Percentiles rank a stretch among this genome's conserved stretches.
These are phyloP conservation scores for Oeneis ivallda DNA, from an alignment of 2,888 invertebrate genomes.

Conservation along the genomic window DNA sequence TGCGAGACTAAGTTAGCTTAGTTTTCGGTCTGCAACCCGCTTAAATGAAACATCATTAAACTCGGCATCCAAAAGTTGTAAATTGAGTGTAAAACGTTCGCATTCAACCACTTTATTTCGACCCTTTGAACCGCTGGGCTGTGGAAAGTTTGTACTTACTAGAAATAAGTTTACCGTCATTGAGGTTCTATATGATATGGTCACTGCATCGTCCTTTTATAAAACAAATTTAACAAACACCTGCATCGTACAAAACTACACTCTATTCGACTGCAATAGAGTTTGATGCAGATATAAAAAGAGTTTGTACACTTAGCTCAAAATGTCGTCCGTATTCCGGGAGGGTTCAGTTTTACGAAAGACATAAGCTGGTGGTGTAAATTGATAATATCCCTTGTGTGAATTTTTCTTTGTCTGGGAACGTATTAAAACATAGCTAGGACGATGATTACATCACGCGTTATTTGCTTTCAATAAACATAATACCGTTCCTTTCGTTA, in stretches of 20 bases:
- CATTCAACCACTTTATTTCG: slow-evolving; percentile 7
- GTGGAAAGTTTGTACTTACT: slow-evolving; percentile 18
- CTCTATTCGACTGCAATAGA: slow-evolving; percentile 40
- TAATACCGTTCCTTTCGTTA: too few species aligned
- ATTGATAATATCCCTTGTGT: slow-evolving; percentile 34
- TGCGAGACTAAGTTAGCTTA: too few species aligned
- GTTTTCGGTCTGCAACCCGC: too few species aligned
- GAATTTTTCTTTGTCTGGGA: slow-evolving; percentile 9
- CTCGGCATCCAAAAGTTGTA: not conserved
- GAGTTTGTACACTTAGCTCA: slow-evolving; percentile 36
- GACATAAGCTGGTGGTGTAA: slow-evolving; percentile 53
- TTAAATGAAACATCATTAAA: not conserved
- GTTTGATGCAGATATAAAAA: slow-evolving; percentile 36
- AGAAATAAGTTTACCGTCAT: slow-evolving; percentile 24
- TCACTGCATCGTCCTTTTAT: slow-evolving; percentile 23
- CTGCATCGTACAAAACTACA: slow-evolving; percentile 41
- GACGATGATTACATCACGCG: too few species aligned
- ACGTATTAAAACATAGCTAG: slow-evolving; percentile 5
- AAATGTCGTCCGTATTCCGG: slow-evolving; percentile 51
- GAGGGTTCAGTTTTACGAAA: slow-evolving; percentile 60
- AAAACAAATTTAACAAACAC: slow-evolving; percentile 40
- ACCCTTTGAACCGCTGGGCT: slow-evolving; percentile 15
- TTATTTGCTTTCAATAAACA: too few species aligned
- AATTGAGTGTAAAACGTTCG: not conserved
- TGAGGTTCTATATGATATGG: slow-evolving; percentile 15